Conservation (phyloP, 2,888 invertebrate genomes). For the Pinctada fucata region DNA sequence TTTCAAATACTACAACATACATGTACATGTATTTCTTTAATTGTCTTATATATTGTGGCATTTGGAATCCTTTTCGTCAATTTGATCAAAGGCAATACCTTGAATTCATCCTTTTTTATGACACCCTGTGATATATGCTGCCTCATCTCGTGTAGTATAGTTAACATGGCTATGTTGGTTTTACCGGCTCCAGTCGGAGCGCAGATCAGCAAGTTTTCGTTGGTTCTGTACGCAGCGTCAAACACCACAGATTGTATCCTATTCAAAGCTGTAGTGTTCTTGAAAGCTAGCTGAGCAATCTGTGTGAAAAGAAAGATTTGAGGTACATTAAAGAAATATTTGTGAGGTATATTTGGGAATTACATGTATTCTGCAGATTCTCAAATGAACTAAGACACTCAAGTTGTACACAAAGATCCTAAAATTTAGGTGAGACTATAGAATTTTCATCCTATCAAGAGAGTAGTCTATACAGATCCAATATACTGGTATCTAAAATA, state of each 20-base stretch:
- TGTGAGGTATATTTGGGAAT: neutral
- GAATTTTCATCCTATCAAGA: too few species aligned
- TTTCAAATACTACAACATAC: too few species aligned
- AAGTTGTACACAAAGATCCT: too few species aligned
- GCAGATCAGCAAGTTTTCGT: constrained; percentile 97
- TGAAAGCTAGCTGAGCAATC: constrained; percentile 93
- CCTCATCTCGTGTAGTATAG: constrained; percentile 93
- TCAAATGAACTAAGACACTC: too few species aligned
- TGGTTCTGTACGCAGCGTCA: constrained; percentile 94
- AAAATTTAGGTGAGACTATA: too few species aligned
- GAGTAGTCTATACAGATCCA: too few species aligned
- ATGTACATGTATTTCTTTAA: too few species aligned
- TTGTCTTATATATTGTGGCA: too few species aligned
- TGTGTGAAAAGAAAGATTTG: constrained; percentile 69
- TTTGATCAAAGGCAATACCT: constrained; percentile 79
- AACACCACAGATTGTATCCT: constrained; percentile 97
- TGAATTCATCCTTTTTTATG: constrained; percentile 93
- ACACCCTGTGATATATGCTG: constrained; percentile 85
- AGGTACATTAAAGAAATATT: neutral
- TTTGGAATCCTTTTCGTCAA: too few species aligned
- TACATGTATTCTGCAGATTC: neutral
- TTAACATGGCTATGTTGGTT: constrained; percentile 97
- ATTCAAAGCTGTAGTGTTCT: constrained; percentile 91
- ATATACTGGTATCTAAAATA: too few species aligned
- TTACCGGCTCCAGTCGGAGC: constrained; percentile 99